Percentiles rank a stretch among this genome's conserved stretches.
Conservation (phyloP, 1,140 invertebrate genomes). For the Zophobas atratus region DNA sequence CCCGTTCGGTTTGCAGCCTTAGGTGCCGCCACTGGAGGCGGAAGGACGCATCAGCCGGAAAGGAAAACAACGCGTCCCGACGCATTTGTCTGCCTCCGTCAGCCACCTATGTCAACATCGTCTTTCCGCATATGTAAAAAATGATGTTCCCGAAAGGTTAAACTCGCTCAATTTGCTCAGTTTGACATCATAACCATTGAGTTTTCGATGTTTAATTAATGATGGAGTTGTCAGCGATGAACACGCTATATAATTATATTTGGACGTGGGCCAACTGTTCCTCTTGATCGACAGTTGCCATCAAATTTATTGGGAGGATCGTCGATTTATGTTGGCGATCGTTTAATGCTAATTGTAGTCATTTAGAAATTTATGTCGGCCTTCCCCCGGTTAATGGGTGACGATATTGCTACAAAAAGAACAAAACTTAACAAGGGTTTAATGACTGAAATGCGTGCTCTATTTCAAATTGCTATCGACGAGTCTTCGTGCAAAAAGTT, state of each 20-base stretch:
- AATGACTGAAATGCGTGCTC: slow-evolving; percentile 40
- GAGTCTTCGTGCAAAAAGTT: slow-evolving; percentile 33
- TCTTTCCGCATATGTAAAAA: slow-evolving; percentile 12
- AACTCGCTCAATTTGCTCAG: slow-evolving; percentile 20
- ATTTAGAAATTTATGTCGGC: slow-evolving; percentile 46
- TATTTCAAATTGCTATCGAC: slow-evolving; percentile 27
- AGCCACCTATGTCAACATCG: slow-evolving; percentile 5
- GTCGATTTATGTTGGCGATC: slow-evolving; percentile 45
- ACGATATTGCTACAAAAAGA: slow-evolving; percentile 31
- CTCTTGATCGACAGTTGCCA: slow-evolving; percentile 43
- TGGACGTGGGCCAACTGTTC: slow-evolving; percentile 39
- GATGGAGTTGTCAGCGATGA: slow-evolving; percentile 39
- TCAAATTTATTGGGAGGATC: slow-evolving; percentile 44
- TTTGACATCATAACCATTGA: slow-evolving; percentile 31
- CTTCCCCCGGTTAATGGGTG: slow-evolving; percentile 36
- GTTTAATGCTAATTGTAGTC: slow-evolving; percentile 47
- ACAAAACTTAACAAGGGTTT: slow-evolving; percentile 40
- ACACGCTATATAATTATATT: slow-evolving; percentile 48
- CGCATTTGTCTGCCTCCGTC: neutral
- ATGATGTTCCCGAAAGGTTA: slow-evolving; percentile 8
- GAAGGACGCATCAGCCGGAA: neutral
- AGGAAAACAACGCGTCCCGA: neutral
- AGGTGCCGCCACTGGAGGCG: neutral
- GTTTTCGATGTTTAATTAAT: slow-evolving; percentile 41
- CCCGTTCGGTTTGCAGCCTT: too few relatives aligned